These are phyloP conservation scores for Gorsachius goisagi DNA, from an alignment of 2,113 vertebrate genomes.

Conservation along the genomic window DNA sequence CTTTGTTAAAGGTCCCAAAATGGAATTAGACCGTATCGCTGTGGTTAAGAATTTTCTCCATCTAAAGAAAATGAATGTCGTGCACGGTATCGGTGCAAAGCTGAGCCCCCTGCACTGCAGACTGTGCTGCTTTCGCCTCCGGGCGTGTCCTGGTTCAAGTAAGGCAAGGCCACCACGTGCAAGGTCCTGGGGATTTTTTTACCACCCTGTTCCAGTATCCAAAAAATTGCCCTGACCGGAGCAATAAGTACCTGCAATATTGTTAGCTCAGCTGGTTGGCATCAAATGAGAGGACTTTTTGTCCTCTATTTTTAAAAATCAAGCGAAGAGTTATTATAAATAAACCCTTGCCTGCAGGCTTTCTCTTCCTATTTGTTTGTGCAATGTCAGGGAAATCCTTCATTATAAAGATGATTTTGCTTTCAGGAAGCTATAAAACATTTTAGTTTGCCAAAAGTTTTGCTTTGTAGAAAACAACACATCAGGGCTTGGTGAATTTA, in stretches of 20 bases:
- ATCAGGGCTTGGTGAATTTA: background rate
- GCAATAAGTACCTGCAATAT: background rate
- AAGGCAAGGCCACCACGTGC: background rate
- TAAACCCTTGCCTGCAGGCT: slow-evolving; percentile 24
- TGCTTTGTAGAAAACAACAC: background rate
- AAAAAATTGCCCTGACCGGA: background rate
- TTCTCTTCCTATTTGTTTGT: slow-evolving; percentile 44
- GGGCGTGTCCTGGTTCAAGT: background rate
- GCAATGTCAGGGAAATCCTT: slow-evolving; percentile 39
- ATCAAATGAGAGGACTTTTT: background rate
- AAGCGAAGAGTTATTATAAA: slow-evolving; percentile 14
- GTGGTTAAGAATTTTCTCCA: slow-evolving; percentile 1
- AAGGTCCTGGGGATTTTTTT: background rate
- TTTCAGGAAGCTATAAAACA: slow-evolving; percentile 16
- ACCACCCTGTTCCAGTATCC: background rate
- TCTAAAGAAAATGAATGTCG: slow-evolving; percentile 18
- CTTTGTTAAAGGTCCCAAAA: background rate
- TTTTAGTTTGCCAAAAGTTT: slow-evolving; percentile 17
- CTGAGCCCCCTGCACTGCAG: background rate
- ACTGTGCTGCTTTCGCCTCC: background rate
- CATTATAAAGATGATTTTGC: slow-evolving; percentile 44
- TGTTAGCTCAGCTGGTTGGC: background rate
- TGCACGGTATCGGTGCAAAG: background rate
- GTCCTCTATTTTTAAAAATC: slow-evolving; percentile 8
- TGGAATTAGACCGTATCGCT: background rate